phyloP scores from a whole-genome alignment of 2,113 vertebrate genomes.

The Pan troglodytes region NHGRI_mPanTro3-v2.1_pri NC_072421.2:121560001-121560500 shows the following conservation, averaged over 20 bases:
- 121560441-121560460: background rate
- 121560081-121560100: no score
- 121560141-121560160: no score
- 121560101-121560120: no score
- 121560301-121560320: background rate
- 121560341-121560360: constrained; percentile 10
- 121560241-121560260: background rate
- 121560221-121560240: background rate
- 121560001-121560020: no score
- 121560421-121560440: background rate
- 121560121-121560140: no score
- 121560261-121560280: background rate
- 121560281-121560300: constrained; percentile 36
- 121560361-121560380: background rate
- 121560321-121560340: background rate
- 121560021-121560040: no score
- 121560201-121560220: no score
- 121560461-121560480: background rate
- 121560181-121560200: no score
- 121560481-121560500: background rate
- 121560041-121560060: no score
- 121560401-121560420: background rate
- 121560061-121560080: no score
- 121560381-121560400: background rate
- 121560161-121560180: no score